These are phyloP conservation scores for Nasonia vitripennis DNA, from an alignment of 1,140 invertebrate species.

Conservation along the genomic window DNA sequence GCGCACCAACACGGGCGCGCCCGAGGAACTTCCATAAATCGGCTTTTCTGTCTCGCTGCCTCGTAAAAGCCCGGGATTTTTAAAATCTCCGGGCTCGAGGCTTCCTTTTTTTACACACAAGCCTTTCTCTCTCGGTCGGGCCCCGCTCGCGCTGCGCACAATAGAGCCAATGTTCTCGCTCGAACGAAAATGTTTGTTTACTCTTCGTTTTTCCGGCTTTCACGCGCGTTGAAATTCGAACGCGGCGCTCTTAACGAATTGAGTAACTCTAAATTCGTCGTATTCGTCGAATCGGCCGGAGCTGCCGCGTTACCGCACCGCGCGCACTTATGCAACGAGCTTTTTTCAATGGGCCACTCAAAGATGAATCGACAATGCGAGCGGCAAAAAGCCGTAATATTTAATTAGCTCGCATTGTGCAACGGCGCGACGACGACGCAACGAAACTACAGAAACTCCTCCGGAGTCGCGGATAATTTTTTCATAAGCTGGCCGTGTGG, in stretches of 20 bases:
- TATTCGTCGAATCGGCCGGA: background rate
- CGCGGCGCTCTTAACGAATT: background rate
- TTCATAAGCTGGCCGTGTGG: background rate
- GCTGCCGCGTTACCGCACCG: too few species aligned
- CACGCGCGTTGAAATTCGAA: slow-evolving; percentile 5
- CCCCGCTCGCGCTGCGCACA: background rate
- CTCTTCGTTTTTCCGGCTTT: background rate
- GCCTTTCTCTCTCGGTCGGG: slow-evolving; percentile 10
- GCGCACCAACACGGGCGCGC: slow-evolving; percentile 78
- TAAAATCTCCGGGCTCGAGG: slow-evolving; percentile 75
- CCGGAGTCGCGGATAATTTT: background rate
- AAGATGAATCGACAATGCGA: slow-evolving; percentile 30
- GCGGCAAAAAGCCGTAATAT: background rate
- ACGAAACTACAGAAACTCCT: too few species aligned
- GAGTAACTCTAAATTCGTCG: slow-evolving; percentile 11
- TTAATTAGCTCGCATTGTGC: background rate
- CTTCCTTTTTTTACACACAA: slow-evolving; percentile 18
- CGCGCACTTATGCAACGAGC: slow-evolving; percentile 1
- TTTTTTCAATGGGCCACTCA: slow-evolving; percentile 17
- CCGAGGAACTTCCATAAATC: slow-evolving; percentile 66
- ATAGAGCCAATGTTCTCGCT: slow-evolving; percentile 46
- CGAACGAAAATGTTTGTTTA: slow-evolving; percentile 22
- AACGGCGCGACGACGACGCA: background rate
- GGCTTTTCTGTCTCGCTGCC: slow-evolving; percentile 75
- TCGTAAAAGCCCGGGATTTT: slow-evolving; percentile 81